phyloP scores from a whole-genome alignment of 1,140 invertebrate genomes.

The Drosophila santomea region DNA sequence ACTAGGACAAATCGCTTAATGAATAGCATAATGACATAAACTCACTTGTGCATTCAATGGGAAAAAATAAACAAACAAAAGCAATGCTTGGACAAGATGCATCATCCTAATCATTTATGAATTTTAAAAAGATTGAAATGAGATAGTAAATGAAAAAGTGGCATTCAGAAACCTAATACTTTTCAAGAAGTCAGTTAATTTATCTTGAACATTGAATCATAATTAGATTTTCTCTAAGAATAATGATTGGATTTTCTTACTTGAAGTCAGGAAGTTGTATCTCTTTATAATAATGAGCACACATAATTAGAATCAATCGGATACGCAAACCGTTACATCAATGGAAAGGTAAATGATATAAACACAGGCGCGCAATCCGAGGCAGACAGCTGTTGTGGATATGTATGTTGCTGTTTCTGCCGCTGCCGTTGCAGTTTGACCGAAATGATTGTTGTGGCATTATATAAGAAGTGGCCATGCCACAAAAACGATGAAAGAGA shows the following conservation, averaged over 20 bases:
- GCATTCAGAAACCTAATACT: too few relatives aligned
- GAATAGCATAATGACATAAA: slow-evolving; percentile 57
- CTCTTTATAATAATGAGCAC: background rate
- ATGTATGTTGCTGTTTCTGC: background rate
- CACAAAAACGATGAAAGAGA: slow-evolving; percentile 68
- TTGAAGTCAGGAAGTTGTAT: background rate
- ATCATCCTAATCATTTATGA: slow-evolving; percentile 9
- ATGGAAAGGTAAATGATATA: slow-evolving; percentile 62
- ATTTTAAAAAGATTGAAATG: too few relatives aligned
- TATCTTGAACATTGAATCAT: too few relatives aligned
- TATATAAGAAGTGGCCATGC: slow-evolving; percentile 82
- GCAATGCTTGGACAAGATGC: background rate
- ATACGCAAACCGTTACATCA: background rate
- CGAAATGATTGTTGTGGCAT: slow-evolving; percentile 78
- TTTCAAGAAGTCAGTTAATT: too few relatives aligned
- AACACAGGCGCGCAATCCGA: slow-evolving; percentile 25
- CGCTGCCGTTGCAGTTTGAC: slow-evolving; percentile 66
- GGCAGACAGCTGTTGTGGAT: slow-evolving; percentile 54
- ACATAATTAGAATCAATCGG: background rate
- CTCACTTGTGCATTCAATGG: slow-evolving; percentile 40
- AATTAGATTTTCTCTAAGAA: too few relatives aligned
- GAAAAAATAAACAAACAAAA: slow-evolving; percentile 27
- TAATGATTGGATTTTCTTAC: too few relatives aligned
- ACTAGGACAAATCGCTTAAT: slow-evolving; percentile 45
- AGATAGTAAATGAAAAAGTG: too few relatives aligned